These are phyloP conservation scores for Mandrillus leucophaeus DNA, from an alignment of 2,113 vertebrate genomes.

Conservation along the genomic window DNA sequence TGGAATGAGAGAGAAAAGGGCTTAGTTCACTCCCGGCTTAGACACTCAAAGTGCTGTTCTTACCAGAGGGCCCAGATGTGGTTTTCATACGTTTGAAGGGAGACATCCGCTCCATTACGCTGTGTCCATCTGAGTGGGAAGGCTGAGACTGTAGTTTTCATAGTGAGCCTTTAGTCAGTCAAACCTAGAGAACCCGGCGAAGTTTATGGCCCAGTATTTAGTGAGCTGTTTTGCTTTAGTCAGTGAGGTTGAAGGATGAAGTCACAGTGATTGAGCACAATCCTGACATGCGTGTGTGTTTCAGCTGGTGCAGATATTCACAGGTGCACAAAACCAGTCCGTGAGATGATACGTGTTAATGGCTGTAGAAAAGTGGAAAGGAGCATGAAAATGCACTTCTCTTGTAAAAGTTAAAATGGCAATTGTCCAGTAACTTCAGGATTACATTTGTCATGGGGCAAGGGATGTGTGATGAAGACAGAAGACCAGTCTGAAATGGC, in stretches of 20 bases:
- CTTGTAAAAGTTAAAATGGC: not conserved
- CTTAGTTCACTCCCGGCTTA: not conserved
- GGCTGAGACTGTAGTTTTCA: constrained; percentile 17
- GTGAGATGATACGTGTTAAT: not conserved
- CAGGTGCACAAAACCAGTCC: not conserved
- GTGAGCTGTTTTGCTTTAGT: not conserved
- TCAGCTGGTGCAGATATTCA: not conserved
- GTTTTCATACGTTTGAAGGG: not conserved
- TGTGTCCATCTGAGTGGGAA: not conserved
- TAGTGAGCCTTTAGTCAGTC: not conserved
- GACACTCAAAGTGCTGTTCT: not conserved
- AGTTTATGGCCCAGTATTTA: not conserved
- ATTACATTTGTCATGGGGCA: not conserved
- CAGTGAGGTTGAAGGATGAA: not conserved
- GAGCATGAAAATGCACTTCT: not conserved
- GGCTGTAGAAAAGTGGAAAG: not conserved
- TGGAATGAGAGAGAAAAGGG: not conserved
- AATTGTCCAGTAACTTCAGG: not conserved
- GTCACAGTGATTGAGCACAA: not conserved
- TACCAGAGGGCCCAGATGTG: not conserved
- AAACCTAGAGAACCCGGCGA: not conserved
- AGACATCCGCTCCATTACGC: constrained; percentile 19
- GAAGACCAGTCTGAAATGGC: not conserved
- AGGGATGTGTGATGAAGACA: not conserved
- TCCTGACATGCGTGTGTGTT: not conserved